Percentiles rank a stretch among this genome's conserved stretches.
Conservation (phyloP, 2,113 vertebrate genomes). For the Ciconia maguari region DNA sequence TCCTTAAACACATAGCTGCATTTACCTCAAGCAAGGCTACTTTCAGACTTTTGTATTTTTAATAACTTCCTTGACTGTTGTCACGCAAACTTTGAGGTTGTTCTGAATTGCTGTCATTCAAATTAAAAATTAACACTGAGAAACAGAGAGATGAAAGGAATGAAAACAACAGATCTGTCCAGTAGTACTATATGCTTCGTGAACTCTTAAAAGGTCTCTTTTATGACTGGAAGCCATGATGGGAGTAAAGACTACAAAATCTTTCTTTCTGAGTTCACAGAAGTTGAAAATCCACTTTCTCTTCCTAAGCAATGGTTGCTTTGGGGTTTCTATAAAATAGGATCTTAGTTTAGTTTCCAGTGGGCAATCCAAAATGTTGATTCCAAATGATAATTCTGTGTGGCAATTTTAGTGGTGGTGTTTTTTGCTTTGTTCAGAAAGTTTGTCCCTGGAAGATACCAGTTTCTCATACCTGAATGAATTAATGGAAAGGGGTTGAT, state of each 20-base stretch:
- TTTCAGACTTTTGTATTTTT: not conserved
- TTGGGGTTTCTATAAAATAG: not conserved
- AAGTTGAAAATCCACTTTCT: not conserved
- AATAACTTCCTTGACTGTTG: not conserved
- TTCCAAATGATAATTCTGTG: not conserved
- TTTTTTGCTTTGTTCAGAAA: not conserved
- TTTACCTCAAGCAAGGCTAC: not conserved
- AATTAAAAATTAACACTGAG: not conserved
- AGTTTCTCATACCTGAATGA: not conserved
- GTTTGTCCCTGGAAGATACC: not conserved
- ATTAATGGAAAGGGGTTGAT: not conserved
- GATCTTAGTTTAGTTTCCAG: not conserved
- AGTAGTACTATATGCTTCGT: not conserved
- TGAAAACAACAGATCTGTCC: not conserved
- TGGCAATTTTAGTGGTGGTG: not conserved
- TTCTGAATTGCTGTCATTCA: not conserved
- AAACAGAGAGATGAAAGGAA: not conserved
- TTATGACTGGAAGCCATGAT: not conserved
- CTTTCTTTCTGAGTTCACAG: not conserved
- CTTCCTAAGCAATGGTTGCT: not conserved
- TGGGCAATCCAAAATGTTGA: not conserved
- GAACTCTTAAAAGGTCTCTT: not conserved
- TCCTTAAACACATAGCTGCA: not conserved
- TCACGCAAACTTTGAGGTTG: not conserved
- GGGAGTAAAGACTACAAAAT: not conserved